These are phyloP conservation scores for Dichetophora obliterata DNA, from an alignment of 2,888 invertebrate genomes.

Conservation along the genomic window DNA sequence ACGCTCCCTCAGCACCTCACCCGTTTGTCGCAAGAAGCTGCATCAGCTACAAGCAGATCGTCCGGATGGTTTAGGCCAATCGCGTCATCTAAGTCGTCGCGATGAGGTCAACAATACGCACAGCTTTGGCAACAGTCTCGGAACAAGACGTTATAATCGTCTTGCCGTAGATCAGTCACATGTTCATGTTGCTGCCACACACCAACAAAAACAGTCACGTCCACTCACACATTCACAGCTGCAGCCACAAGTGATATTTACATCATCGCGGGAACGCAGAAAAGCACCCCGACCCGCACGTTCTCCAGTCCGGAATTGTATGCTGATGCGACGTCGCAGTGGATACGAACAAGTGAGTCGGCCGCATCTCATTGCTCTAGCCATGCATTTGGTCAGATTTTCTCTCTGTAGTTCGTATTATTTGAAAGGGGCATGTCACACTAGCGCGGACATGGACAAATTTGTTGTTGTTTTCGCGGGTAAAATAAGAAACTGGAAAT, in stretches of 20 bases:
- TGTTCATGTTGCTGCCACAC: neutral
- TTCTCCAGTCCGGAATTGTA: slow-evolving; percentile 59
- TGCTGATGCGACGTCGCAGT: slow-evolving; percentile 62
- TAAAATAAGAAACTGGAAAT: too few species aligned
- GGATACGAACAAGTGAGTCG: slow-evolving; percentile 52
- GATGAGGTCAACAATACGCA: slow-evolving; percentile 48
- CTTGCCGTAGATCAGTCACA: slow-evolving; percentile 43
- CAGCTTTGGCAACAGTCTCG: slow-evolving; percentile 59
- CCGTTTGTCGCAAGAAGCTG: slow-evolving; percentile 60
- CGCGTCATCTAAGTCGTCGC: slow-evolving; percentile 63
- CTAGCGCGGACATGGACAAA: too few species aligned
- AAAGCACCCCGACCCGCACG: slow-evolving; percentile 38
- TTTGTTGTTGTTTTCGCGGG: too few species aligned
- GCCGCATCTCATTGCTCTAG: neutral
- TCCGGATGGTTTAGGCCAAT: slow-evolving; percentile 57
- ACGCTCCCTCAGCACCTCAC: slow-evolving; percentile 68
- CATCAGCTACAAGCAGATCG: slow-evolving; percentile 42
- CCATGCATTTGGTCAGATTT: neutral
- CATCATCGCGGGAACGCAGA: slow-evolving; percentile 38
- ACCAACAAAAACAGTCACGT: neutral
- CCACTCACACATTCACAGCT: slow-evolving; percentile 42
- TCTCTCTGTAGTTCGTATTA: neutral
- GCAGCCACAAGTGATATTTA: slow-evolving; percentile 24
- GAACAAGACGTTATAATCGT: slow-evolving; percentile 55
- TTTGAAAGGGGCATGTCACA: too few species aligned